Evolutionary conservation across 2,888 invertebrate species (phyloP), one percentile per base, ranked within the genome.

Genomic region (Heliconius ismenius): DNA sequence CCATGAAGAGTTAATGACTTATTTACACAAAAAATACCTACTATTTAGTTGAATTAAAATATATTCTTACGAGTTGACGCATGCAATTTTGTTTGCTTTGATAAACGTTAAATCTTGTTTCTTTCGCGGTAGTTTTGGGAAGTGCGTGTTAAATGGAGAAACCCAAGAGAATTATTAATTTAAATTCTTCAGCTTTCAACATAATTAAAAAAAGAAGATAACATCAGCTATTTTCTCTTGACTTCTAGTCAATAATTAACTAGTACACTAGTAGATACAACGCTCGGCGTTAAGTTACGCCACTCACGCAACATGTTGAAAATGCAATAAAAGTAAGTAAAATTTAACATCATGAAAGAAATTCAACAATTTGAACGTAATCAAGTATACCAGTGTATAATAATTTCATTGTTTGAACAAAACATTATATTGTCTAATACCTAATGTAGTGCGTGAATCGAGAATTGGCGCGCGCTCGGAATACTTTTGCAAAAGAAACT

Each of bases 401-500:
- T 76, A 75, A 69, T 75, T 73, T 68, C 65, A 73, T 65, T 79
- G 76, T 79, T 79, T 75, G 49, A 68, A 72, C 78, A 75, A 74
- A 76, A 62, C 63, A 63, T 67, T 58, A 69, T 62, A 72, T 70
- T 74, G 72, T 73, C 24, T 78, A 67, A 54, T 69, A 62, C 49
- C 60, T 63, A 60, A 70, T 65, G 70, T 72, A 74, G 78, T 77
- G 70, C 75, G 68, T 72, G 77, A 73, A 79, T 75, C 75, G 72
- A 73, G 74, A 75, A 62, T 58, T 78, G 78, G 78, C 74, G 77
- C 77, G 79, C 78, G 76, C 54, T 78, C 67, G 69, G 78, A 74
- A 80, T 80, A 79, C 76, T 73, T 74, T 76, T 65, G 58, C 74
- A 28, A 74, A 79, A 74, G 76, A 74, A 72, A 78, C 62, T 79